Conservation (phyloP, 2,113 vertebrate genomes). For the Phaetusa simplex region DNA sequence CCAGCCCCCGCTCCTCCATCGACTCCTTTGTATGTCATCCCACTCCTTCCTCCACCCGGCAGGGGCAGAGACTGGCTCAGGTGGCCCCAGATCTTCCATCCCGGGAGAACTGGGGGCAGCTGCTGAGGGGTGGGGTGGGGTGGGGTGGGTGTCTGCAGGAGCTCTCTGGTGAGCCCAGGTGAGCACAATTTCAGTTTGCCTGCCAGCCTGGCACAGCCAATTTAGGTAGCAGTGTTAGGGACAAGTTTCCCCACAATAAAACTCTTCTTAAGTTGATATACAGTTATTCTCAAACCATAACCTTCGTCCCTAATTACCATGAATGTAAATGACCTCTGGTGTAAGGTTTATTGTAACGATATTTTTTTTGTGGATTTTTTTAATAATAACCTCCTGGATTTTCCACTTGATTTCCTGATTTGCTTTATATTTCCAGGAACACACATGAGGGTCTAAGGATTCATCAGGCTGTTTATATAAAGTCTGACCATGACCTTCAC, state of each 20-base stretch:
- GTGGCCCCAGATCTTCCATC: neutral
- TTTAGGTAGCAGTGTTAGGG: neutral
- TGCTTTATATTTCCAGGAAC: constrained; percentile 10
- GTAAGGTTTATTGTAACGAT: constrained; percentile 10
- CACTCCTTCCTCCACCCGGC: neutral
- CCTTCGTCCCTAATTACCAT: neutral
- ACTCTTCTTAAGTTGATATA: neutral
- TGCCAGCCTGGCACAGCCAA: neutral
- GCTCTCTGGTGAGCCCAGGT: neutral
- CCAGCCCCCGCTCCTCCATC: accelerated
- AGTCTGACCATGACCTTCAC: neutral
- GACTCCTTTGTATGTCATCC: neutral
- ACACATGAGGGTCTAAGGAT: neutral
- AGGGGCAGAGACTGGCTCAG: neutral
- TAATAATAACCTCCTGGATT: constrained; percentile 34
- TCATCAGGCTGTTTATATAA: neutral
- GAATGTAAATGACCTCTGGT: constrained; percentile 22
- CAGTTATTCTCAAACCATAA: neutral
- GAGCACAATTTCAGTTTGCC: neutral
- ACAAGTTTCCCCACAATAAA: neutral
- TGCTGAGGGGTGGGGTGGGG: neutral
- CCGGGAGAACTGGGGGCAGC: neutral
- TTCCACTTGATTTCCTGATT: constrained; percentile 49
- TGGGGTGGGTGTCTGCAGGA: neutral
- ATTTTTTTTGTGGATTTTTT: constrained; percentile 21